phyloP scores from a whole-genome alignment of 2,113 vertebrate species.

The Nothocercus nigrocapillus region DNA sequence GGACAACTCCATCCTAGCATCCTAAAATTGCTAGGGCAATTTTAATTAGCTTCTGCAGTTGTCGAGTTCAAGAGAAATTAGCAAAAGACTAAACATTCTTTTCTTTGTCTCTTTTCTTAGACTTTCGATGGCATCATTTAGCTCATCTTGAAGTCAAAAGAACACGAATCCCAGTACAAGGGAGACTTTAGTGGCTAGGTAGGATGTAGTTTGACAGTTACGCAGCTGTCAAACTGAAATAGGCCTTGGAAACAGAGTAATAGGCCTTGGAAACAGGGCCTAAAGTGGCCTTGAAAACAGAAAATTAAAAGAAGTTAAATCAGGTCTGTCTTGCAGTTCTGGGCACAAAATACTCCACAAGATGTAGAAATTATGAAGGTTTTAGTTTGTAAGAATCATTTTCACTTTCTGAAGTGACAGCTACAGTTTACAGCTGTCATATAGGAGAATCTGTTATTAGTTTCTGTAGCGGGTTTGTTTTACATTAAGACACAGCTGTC shows the following conservation, averaged over 20 bases:
- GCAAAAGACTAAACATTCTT: not conserved
- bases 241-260: too few species aligned
- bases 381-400: not conserved
- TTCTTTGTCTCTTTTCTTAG: not conserved
- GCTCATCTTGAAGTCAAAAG: not conserved
- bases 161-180: not conserved
- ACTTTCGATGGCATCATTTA: not conserved
- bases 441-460: not conserved
- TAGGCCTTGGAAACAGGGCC: too few species aligned
- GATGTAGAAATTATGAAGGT: not conserved
- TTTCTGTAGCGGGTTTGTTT: not conserved
- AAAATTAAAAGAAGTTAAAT: not conserved
- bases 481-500: not conserved
- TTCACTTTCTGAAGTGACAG: too few species aligned
- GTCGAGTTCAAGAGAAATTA: not conserved
- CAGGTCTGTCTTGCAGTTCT: not conserved
- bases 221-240: not conserved
- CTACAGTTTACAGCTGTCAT: not conserved
- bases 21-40: too few species aligned
- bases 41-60: not conserved
- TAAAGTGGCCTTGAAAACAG: not conserved
- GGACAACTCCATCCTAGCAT: not conserved
- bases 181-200: not conserved
- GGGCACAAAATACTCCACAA: not conserved
- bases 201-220: not conserved